These are phyloP conservation scores for Parapsyche elsis DNA, from an alignment of 1,140 invertebrate genomes.

Conservation along the genomic window DNA sequence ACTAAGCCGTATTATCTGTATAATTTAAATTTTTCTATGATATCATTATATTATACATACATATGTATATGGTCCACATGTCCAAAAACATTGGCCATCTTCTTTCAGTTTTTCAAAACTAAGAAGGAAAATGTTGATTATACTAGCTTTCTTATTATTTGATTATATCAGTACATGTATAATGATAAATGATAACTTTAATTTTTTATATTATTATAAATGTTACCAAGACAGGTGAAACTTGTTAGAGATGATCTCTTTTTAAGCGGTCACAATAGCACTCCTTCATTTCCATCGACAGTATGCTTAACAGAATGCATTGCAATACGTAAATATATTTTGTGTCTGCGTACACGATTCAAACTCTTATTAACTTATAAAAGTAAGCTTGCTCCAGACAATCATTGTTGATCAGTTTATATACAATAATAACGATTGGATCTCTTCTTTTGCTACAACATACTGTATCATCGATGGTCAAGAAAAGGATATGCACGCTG, in stretches of 20 bases:
- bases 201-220: conserved; percentile 48
- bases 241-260: conserved; percentile 57
- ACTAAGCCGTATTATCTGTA: conserved; percentile 35
- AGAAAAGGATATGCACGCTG: background rate
- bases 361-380: background rate
- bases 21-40: background rate
- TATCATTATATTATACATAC: background rate
- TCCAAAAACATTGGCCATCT: conserved; percentile 9
- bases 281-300: background rate
- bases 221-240: conserved; percentile 55
- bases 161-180: conserved; percentile 22
- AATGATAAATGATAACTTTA: conserved; percentile 37
- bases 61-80: conserved; percentile 19
- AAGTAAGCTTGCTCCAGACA: conserved; percentile 45
- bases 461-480: no score
- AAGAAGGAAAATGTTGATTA: conserved; percentile 1
- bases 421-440: conserved; percentile 19
- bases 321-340: background rate
- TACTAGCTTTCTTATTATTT: conserved; percentile 20
- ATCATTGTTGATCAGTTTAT: conserved; percentile 42
- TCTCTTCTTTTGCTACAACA: background rate
- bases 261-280: conserved; percentile 51
- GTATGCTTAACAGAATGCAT: background rate
- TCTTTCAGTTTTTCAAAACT: conserved; percentile 4
- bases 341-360: background rate